Evolutionary conservation across 2,888 invertebrate genomes (phyloP), one percentile per base, ranked within the genome.

Genomic region (Agelastica alni): DNA sequence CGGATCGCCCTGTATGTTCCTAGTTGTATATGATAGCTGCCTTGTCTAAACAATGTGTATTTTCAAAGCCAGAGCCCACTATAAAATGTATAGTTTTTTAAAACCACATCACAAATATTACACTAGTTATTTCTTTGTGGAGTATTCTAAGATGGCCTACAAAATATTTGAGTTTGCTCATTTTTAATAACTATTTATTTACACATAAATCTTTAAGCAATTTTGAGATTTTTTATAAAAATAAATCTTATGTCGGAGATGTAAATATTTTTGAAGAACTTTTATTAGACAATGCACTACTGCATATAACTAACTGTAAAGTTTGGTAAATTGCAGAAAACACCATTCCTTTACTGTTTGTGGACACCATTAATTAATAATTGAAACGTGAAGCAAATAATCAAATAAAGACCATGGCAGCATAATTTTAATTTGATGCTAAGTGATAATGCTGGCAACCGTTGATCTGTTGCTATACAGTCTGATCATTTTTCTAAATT

Each of bases 21-120:
- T 12, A 30, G 48, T 41, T 12, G 2, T 16, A 32, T 49, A 49
- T 16, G 22, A 22, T 20, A 49, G 42, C 41, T 18, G 13, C 18
- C 20, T 32, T 28, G 14, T 42, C 16, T 13, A 13, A 43, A 7
- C 22, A 22, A n/a, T 22, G 7, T 22, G 22, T 22, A 22, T 4
- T n/a, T n/a, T n/a, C n/a, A n/a, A n/a, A 22, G 4, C 22, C 7
- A 22, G 22, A 22, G 22, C 22, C 22, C 7, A 22, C 4, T 22
- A 5, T 5, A 7, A 7, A 7, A 5, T 22, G 4, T 4, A 5
- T 5, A 22, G 22, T 5, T 22, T 22, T 22, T 5, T 22, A 22
- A 22, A 22, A 7, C 7, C 7, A 22, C 7, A 7, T 7, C 22
- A 4, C 4, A 22, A 22, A 22, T 5, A 22, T 5, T 5, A 22